Base-by-base conservation (phyloP, 2,113 vertebrate genomes). In the Cettia cetti region DNA sequence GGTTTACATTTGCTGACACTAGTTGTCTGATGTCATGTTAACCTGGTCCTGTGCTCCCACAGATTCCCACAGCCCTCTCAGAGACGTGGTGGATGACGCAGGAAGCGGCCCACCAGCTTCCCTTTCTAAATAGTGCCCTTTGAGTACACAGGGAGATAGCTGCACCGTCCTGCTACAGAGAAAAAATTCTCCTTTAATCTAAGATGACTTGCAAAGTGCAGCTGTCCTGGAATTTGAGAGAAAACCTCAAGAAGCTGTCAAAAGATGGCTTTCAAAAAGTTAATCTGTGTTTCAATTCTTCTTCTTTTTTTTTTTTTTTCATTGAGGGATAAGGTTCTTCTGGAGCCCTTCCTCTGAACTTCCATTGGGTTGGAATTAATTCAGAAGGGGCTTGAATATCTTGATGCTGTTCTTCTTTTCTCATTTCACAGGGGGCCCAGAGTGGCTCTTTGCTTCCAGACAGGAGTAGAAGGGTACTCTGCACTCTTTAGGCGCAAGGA, bases 41-140 rank as follows among this genome's bases (percentile, higher is more conserved):
- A 56, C 86, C 45, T 24, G 37, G 72, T 75, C 61, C 83, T 81
- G 1, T 0, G 23, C 78, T 94, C 77, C 91, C 91, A 89, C 91
- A 54, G 90, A 84, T 91, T 95, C 91, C 82, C 93, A 91, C 84
- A 95, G 78, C 82, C 84, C 70, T 89, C 71, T 72, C 8, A 24
- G 91, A 60, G 94, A n/a, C 1, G 10, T 60, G 70, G 65, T 76
- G 22, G 3, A 1, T 54, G 75, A 92, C 12, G 14, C 77, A 61
- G 70, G 66, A 59, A 65, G 53, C 3, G 1, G n/a, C 89, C 86
- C 82, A 57, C 49, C 63, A 69, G 63, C 65, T 22, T 82, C 70
- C 37, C 50, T 53, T 22, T 20, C 88, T 91, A 64, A 90, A 50
- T 57, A 39, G 81, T 54, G 66, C 66, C 50, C 87, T 92, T 83